Base-by-base conservation (phyloP, 2,113 vertebrate species). In the Varanus komodoensis region DNA sequence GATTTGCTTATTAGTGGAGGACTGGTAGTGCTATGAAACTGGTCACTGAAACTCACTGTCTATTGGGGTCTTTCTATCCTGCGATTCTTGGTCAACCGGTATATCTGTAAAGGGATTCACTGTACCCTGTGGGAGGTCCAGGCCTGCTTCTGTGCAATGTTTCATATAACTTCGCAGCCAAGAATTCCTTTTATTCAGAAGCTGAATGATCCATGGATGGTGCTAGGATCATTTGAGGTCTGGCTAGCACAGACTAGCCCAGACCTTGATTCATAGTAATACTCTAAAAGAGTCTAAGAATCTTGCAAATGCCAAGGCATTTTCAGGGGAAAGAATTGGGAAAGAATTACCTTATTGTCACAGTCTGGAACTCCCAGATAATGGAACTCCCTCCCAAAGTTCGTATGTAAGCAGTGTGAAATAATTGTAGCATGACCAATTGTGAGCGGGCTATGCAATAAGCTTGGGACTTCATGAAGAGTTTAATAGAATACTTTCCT, bases 141-240 rank as follows among this genome's bases (percentile, higher is more conserved):
- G 6, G 11, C 57, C 57, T 61, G 57, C 2, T 57, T 61, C 88
- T 79, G 44, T 80, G 89, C 88, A 94, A 64, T 90, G 95, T 91
- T 94, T 93, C 82, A 87, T 38, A 68, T 21, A 83, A 80, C 64
- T 86, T 38, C 15, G 23, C 87, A 87, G 87, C 73, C 25, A 50
- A 79, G 44, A 12, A 79, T 50, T 23, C 23, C 38, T 79, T 79
- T 79, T 79, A 79, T 12, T 50, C 25, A 79, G 8, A 78, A 32
- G 19, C 4, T 12, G 34, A 6, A n/a, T 19, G 19, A 74, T 54
- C 71, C 48, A 86, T 54, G 34, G 48, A 48, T n/a, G n/a, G 34
- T 54, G 68, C 32, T 68, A 34, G 61, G 67, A 61, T 68, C 61
- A 68, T 74, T 74, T 50, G 15, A 86, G 32, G 19, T 32, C 52